phyloP scores from a whole-genome alignment of 2,113 vertebrate genomes.

The Paramormyrops kingsleyae region DNA sequence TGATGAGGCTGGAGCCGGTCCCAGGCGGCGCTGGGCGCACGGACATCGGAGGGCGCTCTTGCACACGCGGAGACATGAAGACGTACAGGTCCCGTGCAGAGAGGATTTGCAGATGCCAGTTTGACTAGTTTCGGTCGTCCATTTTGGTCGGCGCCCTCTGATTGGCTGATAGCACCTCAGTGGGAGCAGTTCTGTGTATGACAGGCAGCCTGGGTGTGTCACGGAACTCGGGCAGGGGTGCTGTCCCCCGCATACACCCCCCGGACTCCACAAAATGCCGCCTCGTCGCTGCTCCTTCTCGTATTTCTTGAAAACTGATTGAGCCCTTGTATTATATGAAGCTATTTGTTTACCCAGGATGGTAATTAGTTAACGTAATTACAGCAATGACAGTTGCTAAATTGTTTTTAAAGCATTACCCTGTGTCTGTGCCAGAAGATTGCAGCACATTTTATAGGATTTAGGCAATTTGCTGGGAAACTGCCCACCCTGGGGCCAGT shows the following conservation, averaged over 20 bases:
- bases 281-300: slow-evolving; percentile 65
- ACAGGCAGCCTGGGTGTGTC: slow-evolving; percentile 60
- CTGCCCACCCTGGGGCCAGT: slow-evolving; percentile 75
- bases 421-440: slow-evolving; percentile 85
- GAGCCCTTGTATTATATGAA: slow-evolving; percentile 83
- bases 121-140: background rate
- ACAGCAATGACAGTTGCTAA: slow-evolving; percentile 88
- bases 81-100: background rate
- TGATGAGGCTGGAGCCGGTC: background rate
- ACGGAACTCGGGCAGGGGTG: background rate
- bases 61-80: background rate
- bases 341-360: slow-evolving; percentile 85
- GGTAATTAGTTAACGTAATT: slow-evolving; percentile 94
- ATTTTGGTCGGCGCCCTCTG: background rate
- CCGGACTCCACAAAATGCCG: slow-evolving; percentile 80
- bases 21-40: background rate
- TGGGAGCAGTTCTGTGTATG: slow-evolving; percentile 15
- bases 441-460: slow-evolving; percentile 80
- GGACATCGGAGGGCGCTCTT: background rate
- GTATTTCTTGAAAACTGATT: slow-evolving; percentile 87
- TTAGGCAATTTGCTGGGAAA: slow-evolving; percentile 77
- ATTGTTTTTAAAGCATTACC: slow-evolving; percentile 91
- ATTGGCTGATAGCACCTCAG: background rate
- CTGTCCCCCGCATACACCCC: slow-evolving; percentile 75
- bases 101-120: background rate